Conservation (phyloP, 1,140 invertebrate genomes). For the Aphis gossypii region DNA sequence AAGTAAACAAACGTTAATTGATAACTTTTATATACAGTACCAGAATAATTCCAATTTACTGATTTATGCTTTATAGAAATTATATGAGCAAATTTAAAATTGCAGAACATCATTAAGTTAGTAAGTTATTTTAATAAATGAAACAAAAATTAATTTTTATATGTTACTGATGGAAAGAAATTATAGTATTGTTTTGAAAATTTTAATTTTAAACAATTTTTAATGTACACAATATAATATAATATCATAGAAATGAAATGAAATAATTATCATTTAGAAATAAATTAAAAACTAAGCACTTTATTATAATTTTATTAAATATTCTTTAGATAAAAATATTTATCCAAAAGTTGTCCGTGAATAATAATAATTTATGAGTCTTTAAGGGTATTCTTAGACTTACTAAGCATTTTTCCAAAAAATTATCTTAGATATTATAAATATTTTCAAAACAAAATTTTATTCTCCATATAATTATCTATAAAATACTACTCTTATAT, state of each 20-base stretch:
- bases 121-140: not conserved
- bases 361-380: too few relatives aligned
- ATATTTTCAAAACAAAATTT: too few relatives aligned
- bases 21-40: not conserved
- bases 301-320: too few relatives aligned
- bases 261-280: too few relatives aligned
- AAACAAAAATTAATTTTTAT: not conserved
- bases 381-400: too few relatives aligned
- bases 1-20: not conserved
- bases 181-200: not conserved
- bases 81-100: not conserved
- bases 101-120: not conserved
- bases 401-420: too few relatives aligned
- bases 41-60: not conserved
- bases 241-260: too few relatives aligned
- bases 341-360: too few relatives aligned
- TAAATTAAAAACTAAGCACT: too few relatives aligned
- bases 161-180: not conserved
- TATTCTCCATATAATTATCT: not conserved
- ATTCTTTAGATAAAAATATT: too few relatives aligned
- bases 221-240: too few relatives aligned
- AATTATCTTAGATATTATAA: too few relatives aligned
- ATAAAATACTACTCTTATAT: not conserved
- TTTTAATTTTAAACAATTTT: not conserved
- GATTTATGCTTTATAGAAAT: not conserved